Conservation (phyloP, 2,797 vertebrate species). For the Sebastes elongatus region DNA sequence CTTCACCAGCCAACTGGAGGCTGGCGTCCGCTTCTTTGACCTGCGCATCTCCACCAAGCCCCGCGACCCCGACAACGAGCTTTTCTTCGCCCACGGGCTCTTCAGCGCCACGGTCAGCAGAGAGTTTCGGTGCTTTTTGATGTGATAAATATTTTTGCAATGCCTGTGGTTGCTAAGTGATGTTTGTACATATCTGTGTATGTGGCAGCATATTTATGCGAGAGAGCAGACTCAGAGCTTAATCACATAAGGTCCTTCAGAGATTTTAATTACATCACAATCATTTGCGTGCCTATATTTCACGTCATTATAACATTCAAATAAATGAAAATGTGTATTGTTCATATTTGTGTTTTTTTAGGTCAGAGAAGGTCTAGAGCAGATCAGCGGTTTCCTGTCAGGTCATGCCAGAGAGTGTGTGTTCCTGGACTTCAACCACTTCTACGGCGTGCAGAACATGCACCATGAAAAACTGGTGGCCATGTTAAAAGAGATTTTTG, state of each 20-base stretch:
- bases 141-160: conserved; percentile 35
- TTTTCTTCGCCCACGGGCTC: conserved; percentile 97
- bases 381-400: conserved; percentile 92
- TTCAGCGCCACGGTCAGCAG: conserved; percentile 91
- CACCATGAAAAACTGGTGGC: conserved; percentile 97
- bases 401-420: conserved; percentile 92
- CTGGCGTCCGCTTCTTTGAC: conserved; percentile 97
- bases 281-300: conserved; percentile 8
- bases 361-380: conserved; percentile 95
- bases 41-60: conserved; percentile 98
- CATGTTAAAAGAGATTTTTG: conserved; percentile 94
- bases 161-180: conserved; percentile 47
- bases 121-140: conserved; percentile 22
- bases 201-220: conserved; percentile 5
- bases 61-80: conserved; percentile 96
- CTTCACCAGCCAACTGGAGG: conserved; percentile 93
- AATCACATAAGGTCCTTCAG: conserved; percentile 15
- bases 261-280: conserved; percentile 17
- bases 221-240: conserved; percentile 14
- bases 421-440: conserved; percentile 99
- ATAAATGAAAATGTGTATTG: background rate
- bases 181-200: conserved; percentile 15
- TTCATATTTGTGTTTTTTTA: conserved; percentile 27
- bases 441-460: conserved; percentile 97
- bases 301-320: background rate